Base-by-base conservation (phyloP, 2,113 vertebrate genomes). In the Addax nasomaculatus region DNA sequence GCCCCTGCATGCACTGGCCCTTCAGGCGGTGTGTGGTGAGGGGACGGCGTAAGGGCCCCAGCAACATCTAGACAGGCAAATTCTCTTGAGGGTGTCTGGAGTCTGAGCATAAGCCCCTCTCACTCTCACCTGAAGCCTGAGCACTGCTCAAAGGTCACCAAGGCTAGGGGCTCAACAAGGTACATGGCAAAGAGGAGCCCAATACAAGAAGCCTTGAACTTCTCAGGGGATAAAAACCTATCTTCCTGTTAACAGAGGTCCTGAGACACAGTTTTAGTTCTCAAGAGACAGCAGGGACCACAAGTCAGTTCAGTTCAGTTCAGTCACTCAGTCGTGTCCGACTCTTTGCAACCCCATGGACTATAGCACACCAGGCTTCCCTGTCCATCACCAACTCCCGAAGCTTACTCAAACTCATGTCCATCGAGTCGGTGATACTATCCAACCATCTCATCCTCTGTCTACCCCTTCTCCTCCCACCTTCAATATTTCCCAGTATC, bases 141-240 rank as follows among this genome's bases (percentile, higher is more conserved):
- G 27, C 85, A 85, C 15, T 55, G 29, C 10, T 58, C 33, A 58
- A 55, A 49, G 85, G 81, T 19, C 51, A 88, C n/a, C 17, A 87
- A 85, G 62, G 19, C 29, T 45, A 58, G 85, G 15, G 10, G 9
- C 19, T 91, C 67, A 36, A 12, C 3, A 79, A 92, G 80, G 5
- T 27, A 43, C 0, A 14, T 0, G 0, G 49, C n/a, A 30, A 27
- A 73, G 47, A 76, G 13, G 64, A 55, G 16, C 39, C 21, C 30
- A 53, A 16, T 9, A 19, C 39, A 79, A 87, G 47, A 62, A 85
- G 51, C 8, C n/a, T 62, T 93, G 23, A 62, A 43, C 27, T 45
- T 81, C 64, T 79, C 45, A 55, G 47, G 30, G 51, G 7, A 64
- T 73, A 88, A 30, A 64, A 84, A 27, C 27, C 29, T 13, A 80